phyloP scores from a whole-genome alignment of 1,140 invertebrate genomes.

The Polypedilum vanderplanki region DNA sequence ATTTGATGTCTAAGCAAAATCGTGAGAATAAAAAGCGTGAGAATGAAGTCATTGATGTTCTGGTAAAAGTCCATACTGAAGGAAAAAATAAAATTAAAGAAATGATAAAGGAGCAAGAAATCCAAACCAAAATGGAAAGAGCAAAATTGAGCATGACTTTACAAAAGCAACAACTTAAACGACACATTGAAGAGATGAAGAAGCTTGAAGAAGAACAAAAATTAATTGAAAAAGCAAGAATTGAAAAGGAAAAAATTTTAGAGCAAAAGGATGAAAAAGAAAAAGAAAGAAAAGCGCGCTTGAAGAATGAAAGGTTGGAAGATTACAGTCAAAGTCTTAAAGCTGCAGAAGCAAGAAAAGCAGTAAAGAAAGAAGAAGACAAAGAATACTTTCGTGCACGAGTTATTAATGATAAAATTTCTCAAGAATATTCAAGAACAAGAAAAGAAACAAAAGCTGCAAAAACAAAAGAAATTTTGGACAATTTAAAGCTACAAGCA shows the following conservation, averaged over 20 bases:
- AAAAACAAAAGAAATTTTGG: background rate
- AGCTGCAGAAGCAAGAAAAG: background rate
- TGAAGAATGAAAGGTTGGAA: background rate
- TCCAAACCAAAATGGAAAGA: background rate
- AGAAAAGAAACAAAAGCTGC: background rate
- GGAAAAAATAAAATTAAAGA: slow-evolving; percentile 20
- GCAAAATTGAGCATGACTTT: background rate
- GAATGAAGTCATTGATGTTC: background rate
- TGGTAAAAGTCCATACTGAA: background rate
- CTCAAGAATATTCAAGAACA: background rate
- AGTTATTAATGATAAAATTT: slow-evolving; percentile 4
- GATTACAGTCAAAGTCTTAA: slow-evolving; percentile 21
- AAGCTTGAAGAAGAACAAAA: background rate
- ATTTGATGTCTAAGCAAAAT: background rate
- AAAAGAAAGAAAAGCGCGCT: background rate
- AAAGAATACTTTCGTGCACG: background rate
- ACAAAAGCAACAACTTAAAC: too few species aligned
- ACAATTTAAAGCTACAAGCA: background rate
- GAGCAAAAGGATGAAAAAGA: background rate
- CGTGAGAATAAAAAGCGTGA: background rate
- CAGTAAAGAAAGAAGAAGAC: background rate
- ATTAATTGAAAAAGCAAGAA: background rate
- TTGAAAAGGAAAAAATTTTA: slow-evolving; percentile 6
- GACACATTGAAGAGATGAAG: slow-evolving; percentile 5
- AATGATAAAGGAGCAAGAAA: slow-evolving; percentile 15